These are phyloP conservation scores for Nymphalis io DNA, from an alignment of 1,140 invertebrate species.

Conservation along the genomic window DNA sequence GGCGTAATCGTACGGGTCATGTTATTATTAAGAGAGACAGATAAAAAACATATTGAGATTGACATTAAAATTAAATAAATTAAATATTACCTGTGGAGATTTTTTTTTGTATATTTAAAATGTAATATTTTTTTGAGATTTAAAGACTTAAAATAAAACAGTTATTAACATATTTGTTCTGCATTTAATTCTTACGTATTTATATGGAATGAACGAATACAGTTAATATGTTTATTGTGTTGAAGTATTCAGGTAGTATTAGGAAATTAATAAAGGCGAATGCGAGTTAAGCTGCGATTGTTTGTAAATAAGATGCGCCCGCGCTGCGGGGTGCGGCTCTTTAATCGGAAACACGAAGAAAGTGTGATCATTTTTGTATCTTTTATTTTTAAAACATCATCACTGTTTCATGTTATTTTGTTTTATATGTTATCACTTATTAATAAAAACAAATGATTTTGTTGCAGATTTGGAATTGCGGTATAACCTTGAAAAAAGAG, in stretches of 20 bases:
- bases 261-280: constrained; percentile 48
- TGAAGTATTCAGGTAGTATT: constrained; percentile 28
- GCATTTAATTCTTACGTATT: not conserved
- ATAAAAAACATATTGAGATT: not conserved
- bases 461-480: constrained; percentile 31
- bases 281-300: constrained; percentile 60
- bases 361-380: constrained; percentile 38
- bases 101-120: too few species aligned
- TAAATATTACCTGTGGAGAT: not conserved
- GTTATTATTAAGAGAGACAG: constrained; percentile 22
- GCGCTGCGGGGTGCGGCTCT: constrained; percentile 56
- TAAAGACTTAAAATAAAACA: too few species aligned
- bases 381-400: constrained; percentile 25
- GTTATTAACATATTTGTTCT: too few species aligned
- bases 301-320: constrained; percentile 70
- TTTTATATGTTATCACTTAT: constrained; percentile 14
- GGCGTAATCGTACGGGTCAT: constrained; percentile 17
- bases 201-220: not conserved
- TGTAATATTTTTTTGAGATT: too few species aligned
- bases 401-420: constrained; percentile 3
- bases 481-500: constrained; percentile 26
- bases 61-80: not conserved
- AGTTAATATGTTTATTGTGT: constrained; percentile 1
- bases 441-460: constrained; percentile 16
- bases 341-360: constrained; percentile 45